A percentile compares a stretch with the other conserved stretches of the same genome.
Conservation (phyloP, 2,888 invertebrate species). For the Eupithecia subfuscata region DNA sequence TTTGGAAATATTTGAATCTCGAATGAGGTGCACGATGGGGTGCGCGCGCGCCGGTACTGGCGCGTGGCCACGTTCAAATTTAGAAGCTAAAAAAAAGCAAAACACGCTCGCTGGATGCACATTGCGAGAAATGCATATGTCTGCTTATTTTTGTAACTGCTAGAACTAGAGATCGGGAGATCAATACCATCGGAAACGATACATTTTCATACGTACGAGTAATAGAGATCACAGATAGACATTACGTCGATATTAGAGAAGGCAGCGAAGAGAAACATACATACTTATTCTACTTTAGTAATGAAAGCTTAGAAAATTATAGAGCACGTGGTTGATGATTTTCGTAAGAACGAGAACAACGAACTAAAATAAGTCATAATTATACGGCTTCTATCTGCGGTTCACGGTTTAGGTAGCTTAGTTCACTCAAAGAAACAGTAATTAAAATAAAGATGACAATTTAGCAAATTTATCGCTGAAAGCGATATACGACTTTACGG, state of each 20-base stretch:
- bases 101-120: constrained; percentile 67
- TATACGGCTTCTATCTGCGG: neutral
- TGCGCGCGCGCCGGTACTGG: constrained; percentile 73
- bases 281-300: constrained; percentile 20
- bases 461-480: neutral
- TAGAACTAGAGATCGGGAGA: constrained; percentile 49
- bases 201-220: constrained; percentile 30
- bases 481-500: neutral
- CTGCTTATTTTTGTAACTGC: constrained; percentile 63
- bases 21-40: constrained; percentile 67
- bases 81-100: constrained; percentile 76
- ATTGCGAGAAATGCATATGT: constrained; percentile 77
- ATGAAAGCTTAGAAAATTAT: constrained; percentile 20
- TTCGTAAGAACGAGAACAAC: neutral
- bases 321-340: constrained; percentile 22
- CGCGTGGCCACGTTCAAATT: constrained; percentile 78
- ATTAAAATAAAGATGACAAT: neutral
- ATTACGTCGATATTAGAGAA: constrained; percentile 18
- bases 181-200: constrained; percentile 28
- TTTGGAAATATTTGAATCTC: constrained; percentile 45
- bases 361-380: neutral
- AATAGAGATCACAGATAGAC: constrained; percentile 26
- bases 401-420: neutral
- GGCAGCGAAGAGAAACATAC: constrained; percentile 16
- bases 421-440: neutral